These are phyloP conservation scores for Astreopora myriophthalma DNA, from an alignment of 64 coral and sea anemone species.

Conservation along the genomic window DNA sequence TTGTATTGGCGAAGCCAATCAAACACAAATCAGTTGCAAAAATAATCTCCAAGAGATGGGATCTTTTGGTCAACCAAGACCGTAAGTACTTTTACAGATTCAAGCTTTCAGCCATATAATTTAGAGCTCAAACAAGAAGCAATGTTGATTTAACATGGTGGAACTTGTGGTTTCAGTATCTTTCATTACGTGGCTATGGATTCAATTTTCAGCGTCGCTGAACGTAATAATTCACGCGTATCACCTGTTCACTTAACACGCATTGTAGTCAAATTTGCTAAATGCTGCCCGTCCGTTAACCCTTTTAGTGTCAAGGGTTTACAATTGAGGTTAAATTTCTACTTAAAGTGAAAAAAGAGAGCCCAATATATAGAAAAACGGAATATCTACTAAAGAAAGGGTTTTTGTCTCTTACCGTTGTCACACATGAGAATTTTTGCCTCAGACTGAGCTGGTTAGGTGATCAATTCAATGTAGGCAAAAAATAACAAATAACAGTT, in stretches of 20 bases:
- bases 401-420: too few species aligned
- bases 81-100: conserved; percentile 53
- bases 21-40: conserved; percentile 37
- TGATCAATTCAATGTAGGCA: too few species aligned
- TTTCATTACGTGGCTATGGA: neutral
- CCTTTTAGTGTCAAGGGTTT: neutral
- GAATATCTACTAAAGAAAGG: too few species aligned
- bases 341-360: too few species aligned
- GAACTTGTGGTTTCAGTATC: neutral
- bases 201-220: neutral
- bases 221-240: neutral
- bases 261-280: neutral
- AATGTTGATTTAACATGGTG: neutral
- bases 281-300: neutral
- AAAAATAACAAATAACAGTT: too few species aligned
- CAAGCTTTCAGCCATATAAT: neutral
- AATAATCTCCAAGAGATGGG: conserved; percentile 83
- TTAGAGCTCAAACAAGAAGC: neutral
- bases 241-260: neutral
- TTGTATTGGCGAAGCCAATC: conserved; percentile 25
- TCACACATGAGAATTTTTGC: too few species aligned
- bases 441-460: too few species aligned
- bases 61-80: conserved; percentile 71
- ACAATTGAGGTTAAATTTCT: too few species aligned
- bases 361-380: too few species aligned